Evolutionary conservation across 2,113 vertebrate genomes (phyloP).

Genomic region (Crotalus viridis): DNA sequence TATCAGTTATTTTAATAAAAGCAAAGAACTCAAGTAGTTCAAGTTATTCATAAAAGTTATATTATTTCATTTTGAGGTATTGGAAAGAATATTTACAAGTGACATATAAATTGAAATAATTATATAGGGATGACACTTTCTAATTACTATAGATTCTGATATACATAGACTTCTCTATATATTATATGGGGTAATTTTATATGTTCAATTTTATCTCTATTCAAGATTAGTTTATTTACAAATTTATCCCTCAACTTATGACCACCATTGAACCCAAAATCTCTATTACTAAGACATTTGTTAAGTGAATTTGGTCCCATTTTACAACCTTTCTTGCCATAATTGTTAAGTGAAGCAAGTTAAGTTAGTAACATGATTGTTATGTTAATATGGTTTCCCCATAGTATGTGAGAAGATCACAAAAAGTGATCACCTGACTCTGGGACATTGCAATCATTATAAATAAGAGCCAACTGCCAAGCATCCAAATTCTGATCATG

Average conservation of each 20-base stretch:
- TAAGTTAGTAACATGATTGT: too few relatives aligned
- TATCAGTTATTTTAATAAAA: background rate
- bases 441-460: too few relatives aligned
- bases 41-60: background rate
- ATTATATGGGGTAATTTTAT: background rate
- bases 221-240: background rate
- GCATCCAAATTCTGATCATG: too few relatives aligned
- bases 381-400: too few relatives aligned
- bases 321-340: too few relatives aligned
- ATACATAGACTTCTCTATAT: background rate
- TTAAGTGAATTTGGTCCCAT: too few relatives aligned
- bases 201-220: background rate
- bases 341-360: too few relatives aligned
- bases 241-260: too few relatives aligned
- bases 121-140: background rate
- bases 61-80: background rate
- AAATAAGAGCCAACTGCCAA: too few relatives aligned
- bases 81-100: background rate
- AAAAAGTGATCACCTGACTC: background rate
- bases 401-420: background rate
- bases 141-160: background rate
- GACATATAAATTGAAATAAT: background rate
- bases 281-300: too few relatives aligned
- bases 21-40: background rate
- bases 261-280: too few relatives aligned